Conservation (phyloP, 2,888 invertebrate genomes). For the Neelides folsomi region DNA sequence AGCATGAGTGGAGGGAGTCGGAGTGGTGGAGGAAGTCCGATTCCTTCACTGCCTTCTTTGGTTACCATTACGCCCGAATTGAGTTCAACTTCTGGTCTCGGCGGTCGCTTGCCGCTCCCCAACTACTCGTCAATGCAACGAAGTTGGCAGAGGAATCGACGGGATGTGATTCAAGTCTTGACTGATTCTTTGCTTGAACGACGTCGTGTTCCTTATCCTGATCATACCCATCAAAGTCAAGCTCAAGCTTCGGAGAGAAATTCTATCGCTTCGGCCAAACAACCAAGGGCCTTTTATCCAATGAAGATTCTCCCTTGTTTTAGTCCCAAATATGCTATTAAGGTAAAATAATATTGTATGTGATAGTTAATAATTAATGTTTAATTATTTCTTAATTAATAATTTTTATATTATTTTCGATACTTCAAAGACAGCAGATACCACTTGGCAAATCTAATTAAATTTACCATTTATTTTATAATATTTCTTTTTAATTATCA, state of each 20-base stretch:
- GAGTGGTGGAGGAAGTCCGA: conserved; percentile 25
- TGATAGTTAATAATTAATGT: no score
- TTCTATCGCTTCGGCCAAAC: no score
- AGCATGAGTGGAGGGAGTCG: background rate
- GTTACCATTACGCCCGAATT: conserved; percentile 30
- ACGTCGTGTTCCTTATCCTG: conserved; percentile 16
- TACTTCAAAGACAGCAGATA: no score
- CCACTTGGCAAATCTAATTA: no score
- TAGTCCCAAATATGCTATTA: no score
- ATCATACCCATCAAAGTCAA: conserved; percentile 3
- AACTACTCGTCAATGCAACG: conserved; percentile 29
- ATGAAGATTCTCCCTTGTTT: no score
- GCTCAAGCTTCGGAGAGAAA: background rate
- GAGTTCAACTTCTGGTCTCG: conserved; percentile 17
- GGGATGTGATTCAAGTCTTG: conserved; percentile 32
- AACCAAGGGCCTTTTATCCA: no score
- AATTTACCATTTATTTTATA: no score
- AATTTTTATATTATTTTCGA: no score
- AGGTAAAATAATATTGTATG: no score
- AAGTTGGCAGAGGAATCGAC: conserved; percentile 30
- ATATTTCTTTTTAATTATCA: conserved; percentile 35
- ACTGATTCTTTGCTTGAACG: conserved; percentile 30
- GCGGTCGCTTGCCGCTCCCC: conserved; percentile 19
- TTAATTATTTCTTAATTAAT: no score
- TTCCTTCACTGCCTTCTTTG: conserved; percentile 32